Percentiles rank a stretch among this genome's conserved stretches.
These are phyloP conservation scores for Drepana falcataria DNA, from an alignment of 2,888 invertebrate species.

Conservation along the genomic window DNA sequence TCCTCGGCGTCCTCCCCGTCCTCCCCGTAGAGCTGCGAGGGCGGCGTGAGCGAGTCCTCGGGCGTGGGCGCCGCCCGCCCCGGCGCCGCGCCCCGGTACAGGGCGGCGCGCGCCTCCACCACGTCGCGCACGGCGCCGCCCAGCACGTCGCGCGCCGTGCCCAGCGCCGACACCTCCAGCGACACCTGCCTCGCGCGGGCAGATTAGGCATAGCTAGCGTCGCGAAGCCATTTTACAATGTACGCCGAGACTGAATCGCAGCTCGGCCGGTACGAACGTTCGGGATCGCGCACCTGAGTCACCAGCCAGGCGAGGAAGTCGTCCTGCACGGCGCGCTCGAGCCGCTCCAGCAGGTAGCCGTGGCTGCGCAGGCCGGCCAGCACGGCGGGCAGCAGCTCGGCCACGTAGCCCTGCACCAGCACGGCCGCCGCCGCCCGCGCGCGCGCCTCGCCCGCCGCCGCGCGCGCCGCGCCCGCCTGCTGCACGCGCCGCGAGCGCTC, in stretches of 20 bases:
- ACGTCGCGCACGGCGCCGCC: slow-evolving; percentile 88
- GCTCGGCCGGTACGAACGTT: no score
- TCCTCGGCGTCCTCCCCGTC: slow-evolving; percentile 37
- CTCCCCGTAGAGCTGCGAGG: slow-evolving; percentile 28
- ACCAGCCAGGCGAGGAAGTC: slow-evolving; percentile 94
- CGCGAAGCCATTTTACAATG: no score
- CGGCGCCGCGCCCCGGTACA: slow-evolving; percentile 70
- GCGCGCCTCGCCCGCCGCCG: slow-evolving; percentile 85
- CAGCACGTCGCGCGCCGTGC: slow-evolving; percentile 86
- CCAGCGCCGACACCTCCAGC: slow-evolving; percentile 87
- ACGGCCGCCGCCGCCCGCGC: slow-evolving; percentile 90
- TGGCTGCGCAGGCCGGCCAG: slow-evolving; percentile 88
- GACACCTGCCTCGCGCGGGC: slow-evolving; percentile 88
- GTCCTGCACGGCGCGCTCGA: slow-evolving; percentile 84
- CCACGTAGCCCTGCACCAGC: slow-evolving; percentile 91
- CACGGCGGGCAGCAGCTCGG: slow-evolving; percentile 90
- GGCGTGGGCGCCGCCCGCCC: slow-evolving; percentile 27
- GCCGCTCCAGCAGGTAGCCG: slow-evolving; percentile 82
- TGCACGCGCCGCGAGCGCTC: slow-evolving; percentile 82
- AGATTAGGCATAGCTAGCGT: no score
- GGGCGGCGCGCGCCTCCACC: slow-evolving; percentile 84
- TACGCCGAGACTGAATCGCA: no score
- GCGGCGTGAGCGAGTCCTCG: slow-evolving; percentile 39
- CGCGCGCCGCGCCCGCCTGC: slow-evolving; percentile 82
- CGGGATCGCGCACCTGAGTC: no score